Evolutionary conservation across 2,113 vertebrate species (phyloP).

Genomic region (Neodontobutis hainanensis): DNA sequence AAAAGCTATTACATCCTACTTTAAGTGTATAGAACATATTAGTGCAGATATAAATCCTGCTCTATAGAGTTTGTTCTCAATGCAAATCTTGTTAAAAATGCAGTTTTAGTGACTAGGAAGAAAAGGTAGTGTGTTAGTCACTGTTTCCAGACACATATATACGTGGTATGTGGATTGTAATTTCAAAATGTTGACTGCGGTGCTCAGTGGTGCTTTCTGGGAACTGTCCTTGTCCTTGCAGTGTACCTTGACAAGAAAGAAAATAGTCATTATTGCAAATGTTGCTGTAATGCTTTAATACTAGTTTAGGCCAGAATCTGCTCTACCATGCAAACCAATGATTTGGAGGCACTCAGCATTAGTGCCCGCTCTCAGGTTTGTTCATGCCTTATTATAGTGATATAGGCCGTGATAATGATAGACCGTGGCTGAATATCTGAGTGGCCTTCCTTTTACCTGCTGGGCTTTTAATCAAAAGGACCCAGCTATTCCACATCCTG

Average conservation of each 20-base stretch:
- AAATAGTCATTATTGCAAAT: conserved; percentile 41
- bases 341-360: conserved; percentile 54
- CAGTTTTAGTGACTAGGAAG: not conserved
- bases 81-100: not conserved
- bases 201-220: not conserved
- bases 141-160: not conserved
- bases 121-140: not conserved
- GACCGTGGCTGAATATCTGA: conserved; percentile 61
- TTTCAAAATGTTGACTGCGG: conserved; percentile 7
- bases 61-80: not conserved
- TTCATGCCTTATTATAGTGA: conserved; percentile 62
- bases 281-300: conserved; percentile 25
- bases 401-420: conserved; percentile 67
- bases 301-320: conserved; percentile 17
- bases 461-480: conserved; percentile 72
- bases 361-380: conserved; percentile 46
- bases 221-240: conserved; percentile 52
- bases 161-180: not conserved
- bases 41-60: conserved; percentile 2
- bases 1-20: conserved; percentile 22
- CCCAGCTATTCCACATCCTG: conserved; percentile 44
- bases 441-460: conserved; percentile 54
- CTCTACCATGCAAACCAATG: conserved; percentile 33
- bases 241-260: conserved; percentile 45
- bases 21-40: conserved; percentile 16